Base-by-base conservation (phyloP, 2,888 invertebrate species). In the Micropterix aruncella region DNA sequence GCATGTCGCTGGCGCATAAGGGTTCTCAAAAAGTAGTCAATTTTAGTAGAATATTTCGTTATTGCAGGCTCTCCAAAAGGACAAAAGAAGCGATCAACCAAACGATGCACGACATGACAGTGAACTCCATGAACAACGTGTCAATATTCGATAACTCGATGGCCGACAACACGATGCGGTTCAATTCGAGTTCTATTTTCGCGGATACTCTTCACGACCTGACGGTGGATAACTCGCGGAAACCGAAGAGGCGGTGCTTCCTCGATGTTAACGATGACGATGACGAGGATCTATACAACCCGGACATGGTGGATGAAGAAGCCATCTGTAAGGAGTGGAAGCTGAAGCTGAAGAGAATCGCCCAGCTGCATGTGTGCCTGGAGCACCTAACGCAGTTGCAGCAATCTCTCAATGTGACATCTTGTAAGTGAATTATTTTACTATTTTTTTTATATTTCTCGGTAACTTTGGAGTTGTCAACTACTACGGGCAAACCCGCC, bases 91-190 rank as follows among this genome's bases (percentile, higher is more conserved):
- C 68, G 49, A 69, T 70, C 50, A 70, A 71, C 53, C 70, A 71
- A 51, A 71, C 71, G 0, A 69, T 71, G 16, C 66, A 70, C 53
- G 71, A 71, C 51, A 71, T 71, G 71, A 69, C 69, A 0, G 66
- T 70, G 58, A 57, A 56, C 40, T 66, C 68, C 0, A 69, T 66
- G 0, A 69, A 72, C 38, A 69, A 72, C 38, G 65, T 67, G 50
- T 61, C 61, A 0, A 55, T 70, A 0, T 71, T 71, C 41, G 71
- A 70, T 50, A 47, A 67, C 18, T 54, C 60, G 0, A 46, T 59
- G 1, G 58, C 59, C 0, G 70, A 70, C 17, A 60, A 63, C 41
- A 70, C 71, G 0, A 68, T 70, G 50, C 52, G 70, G 1, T 48
- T 70, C 2, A 70, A 70, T 44, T 61, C 63, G 2, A 70, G 70